Base-by-base conservation (phyloP, 2,797 vertebrate species). In the Syngnathus acus region DNA sequence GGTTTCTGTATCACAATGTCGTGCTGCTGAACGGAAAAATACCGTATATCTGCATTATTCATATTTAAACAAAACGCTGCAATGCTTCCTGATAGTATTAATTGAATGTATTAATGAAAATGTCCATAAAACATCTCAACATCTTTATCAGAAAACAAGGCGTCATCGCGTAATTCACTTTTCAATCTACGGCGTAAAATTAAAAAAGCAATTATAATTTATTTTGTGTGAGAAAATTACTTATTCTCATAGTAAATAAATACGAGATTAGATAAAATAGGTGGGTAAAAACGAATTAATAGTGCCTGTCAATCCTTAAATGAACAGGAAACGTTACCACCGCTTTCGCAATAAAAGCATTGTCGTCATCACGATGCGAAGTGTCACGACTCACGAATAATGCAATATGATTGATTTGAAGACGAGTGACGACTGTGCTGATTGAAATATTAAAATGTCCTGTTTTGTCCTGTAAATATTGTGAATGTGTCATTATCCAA, bases 1-100 rank as follows among this genome's bases (percentile, higher is more conserved):
- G 82, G 75, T 48, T 78, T 68, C 2, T 4, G 51, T 17, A 39
- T 82, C 48, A 78, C 84, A 85, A 45, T 78, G 85, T 85, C 85
- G 86, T 75, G 68, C 42, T 50, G 50, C 4, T 4, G 0, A n/a
- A 40, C 4, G 32, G 32, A 1, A 14, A 9, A 16, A 7, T 14
- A 19, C 54, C 1, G 21, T 4, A 37, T 53, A 65, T 64, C 76
- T 73, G 73, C 74, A n/a, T 32, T 32, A 32, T 32, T 32, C 4
- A 32, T 32, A 32, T 4, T 6, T 2, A 0, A 0, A 6, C 10
- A 58, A 38, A 58, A 8, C 8, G 6, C 14, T 58, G 32, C 6
- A 58, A 17, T 17, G 11, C 7, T 38, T 1, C n/a, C 9, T 51
- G 26, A 57, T 6, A 57, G 38, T 57, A 57, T 51, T 21, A 51